phyloP scores from a whole-genome alignment of 1,140 invertebrate genomes.

The Meloidogyne hapla region DNA sequence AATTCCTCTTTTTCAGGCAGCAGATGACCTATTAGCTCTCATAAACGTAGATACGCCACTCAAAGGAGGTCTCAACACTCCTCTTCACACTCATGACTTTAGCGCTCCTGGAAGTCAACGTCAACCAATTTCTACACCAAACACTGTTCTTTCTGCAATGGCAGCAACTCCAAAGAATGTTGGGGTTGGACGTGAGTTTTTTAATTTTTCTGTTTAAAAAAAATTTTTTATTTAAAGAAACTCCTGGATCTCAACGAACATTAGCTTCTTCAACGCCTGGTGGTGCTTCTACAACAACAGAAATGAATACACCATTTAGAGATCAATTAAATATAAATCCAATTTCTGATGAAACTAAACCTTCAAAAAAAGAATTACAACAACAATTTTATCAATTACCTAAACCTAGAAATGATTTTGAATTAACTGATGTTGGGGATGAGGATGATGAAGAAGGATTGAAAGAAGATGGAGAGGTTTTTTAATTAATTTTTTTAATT shows the following conservation, averaged over 20 bases:
- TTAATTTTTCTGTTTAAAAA: no score
- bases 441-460: slow-evolving; percentile 51
- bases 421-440: slow-evolving; percentile 83
- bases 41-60: slow-evolving; percentile 94
- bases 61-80: slow-evolving; percentile 90
- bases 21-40: slow-evolving; percentile 95
- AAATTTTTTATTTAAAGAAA: slow-evolving; percentile 31
- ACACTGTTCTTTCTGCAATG: slow-evolving; percentile 89
- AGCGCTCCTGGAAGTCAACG: slow-evolving; percentile 71
- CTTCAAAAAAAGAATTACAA: slow-evolving; percentile 71
- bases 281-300: slow-evolving; percentile 37
- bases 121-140: slow-evolving; percentile 80
- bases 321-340: slow-evolving; percentile 94
- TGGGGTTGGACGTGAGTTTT: slow-evolving; percentile 20
- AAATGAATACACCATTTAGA: slow-evolving; percentile 72
- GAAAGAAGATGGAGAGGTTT: background rate
- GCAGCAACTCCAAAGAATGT: slow-evolving; percentile 72
- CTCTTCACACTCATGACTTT: slow-evolving; percentile 84
- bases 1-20: slow-evolving; percentile 71
- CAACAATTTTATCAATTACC: slow-evolving; percentile 79
- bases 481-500: background rate
- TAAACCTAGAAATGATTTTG: slow-evolving; percentile 90
- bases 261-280: slow-evolving; percentile 24
- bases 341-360: slow-evolving; percentile 69
- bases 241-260: slow-evolving; percentile 35